Conservation (phyloP, 2,888 invertebrate genomes). For the Malthinus flaveolus region DNA sequence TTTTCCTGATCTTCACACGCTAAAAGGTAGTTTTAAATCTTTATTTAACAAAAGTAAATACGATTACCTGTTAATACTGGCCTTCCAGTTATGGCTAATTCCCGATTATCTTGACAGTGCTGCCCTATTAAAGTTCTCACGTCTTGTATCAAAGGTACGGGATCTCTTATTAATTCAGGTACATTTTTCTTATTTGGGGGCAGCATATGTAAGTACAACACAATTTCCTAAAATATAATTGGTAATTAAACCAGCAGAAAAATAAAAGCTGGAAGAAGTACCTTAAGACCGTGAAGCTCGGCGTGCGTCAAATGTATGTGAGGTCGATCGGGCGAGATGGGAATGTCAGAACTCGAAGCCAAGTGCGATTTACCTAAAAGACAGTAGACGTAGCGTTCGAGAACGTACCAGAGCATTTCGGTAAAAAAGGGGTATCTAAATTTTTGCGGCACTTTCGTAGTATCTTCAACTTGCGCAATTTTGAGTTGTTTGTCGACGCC, state of each 20-base stretch:
- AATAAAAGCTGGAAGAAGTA: constrained; percentile 35
- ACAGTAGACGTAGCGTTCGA: constrained; percentile 89
- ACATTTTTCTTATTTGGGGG: constrained; percentile 90
- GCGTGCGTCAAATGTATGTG: constrained; percentile 80
- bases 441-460: constrained; percentile 93
- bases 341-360: constrained; percentile 52
- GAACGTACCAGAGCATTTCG: constrained; percentile 97
- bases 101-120: constrained; percentile 84
- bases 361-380: constrained; percentile 83
- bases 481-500: constrained; percentile 95
- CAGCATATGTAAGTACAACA: constrained; percentile 87
- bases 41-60: constrained; percentile 5
- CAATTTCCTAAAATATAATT: constrained; percentile 67
- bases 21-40: constrained; percentile 23
- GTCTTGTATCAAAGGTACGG: constrained; percentile 86
- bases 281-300: constrained; percentile 78
- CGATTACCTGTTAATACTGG: constrained; percentile 66
- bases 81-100: constrained; percentile 80
- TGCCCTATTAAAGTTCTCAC: constrained; percentile 86
- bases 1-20: constrained; percentile 46
- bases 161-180: constrained; percentile 86
- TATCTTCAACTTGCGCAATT: constrained; percentile 94
- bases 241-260: neutral
- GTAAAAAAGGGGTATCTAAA: constrained; percentile 98
- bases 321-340: constrained; percentile 55